Percentiles rank a stretch among this genome's conserved stretches.
phyloP scores from a whole-genome alignment of 2,888 invertebrate genomes.

The Agrotis clavis region DNA sequence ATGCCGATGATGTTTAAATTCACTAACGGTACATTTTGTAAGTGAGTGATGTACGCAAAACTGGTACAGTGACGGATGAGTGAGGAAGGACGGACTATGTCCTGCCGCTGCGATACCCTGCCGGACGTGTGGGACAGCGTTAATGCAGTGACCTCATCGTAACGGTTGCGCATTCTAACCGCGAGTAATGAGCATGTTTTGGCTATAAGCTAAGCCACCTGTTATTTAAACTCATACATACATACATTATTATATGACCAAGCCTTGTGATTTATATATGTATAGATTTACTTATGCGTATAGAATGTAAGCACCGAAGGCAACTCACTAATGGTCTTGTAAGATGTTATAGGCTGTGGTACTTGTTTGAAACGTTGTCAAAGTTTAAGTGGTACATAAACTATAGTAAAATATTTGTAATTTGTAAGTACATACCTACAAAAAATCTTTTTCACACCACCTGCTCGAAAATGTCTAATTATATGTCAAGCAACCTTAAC shows the following conservation, averaged over 20 bases:
- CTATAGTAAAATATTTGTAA: conserved; percentile 7
- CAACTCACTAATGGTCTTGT: conserved; percentile 46
- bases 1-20: conserved; percentile 81
- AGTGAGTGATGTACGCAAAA: conserved; percentile 63
- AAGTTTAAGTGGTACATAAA: background rate
- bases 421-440: background rate
- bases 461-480: too few relatives aligned
- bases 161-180: conserved; percentile 68
- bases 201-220: conserved; percentile 58
- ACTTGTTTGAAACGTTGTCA: background rate
- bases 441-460: too few relatives aligned
- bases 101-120: conserved; percentile 65
- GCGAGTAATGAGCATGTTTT: conserved; percentile 58
- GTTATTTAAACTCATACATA: conserved; percentile 53
- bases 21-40: conserved; percentile 76
- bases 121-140: conserved; percentile 76
- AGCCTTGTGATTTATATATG: conserved; percentile 20
- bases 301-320: background rate
- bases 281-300: background rate
- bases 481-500: too few relatives aligned
- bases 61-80: conserved; percentile 63
- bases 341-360: background rate
- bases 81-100: conserved; percentile 67
- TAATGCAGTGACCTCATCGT: conserved; percentile 81
- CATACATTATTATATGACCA: conserved; percentile 52